Percentiles rank a stretch among this genome's conserved stretches.
Evolutionary conservation across 2,888 invertebrate species (phyloP).

Genomic region (Caenorhabditis sulstoni): DNA sequence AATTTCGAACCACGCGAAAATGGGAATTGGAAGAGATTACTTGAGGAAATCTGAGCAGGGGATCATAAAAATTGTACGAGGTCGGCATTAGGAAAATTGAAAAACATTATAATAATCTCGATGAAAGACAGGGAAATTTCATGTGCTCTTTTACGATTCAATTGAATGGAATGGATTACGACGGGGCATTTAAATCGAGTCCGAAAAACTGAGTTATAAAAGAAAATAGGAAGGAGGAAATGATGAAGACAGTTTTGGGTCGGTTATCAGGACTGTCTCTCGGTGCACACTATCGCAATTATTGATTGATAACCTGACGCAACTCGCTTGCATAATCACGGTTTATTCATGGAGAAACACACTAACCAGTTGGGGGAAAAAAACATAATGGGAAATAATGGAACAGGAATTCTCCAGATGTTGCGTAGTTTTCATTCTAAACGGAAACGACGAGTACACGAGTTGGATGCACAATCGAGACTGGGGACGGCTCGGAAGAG

Average conservation of each 20-base stretch:
- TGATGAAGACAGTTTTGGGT: conserved; percentile 1
- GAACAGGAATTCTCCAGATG: background rate
- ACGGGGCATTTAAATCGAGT: too few relatives aligned
- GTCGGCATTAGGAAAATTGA: background rate
- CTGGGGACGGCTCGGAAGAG: background rate
- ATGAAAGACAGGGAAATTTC: background rate
- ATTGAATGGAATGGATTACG: background rate
- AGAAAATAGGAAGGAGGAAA: background rate
- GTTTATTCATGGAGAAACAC: conserved; percentile 30
- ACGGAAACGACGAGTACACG: background rate
- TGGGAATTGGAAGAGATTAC: too few relatives aligned
- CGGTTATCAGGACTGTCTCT: conserved; percentile 13
- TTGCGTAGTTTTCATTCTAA: background rate
- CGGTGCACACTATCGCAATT: conserved; percentile 6
- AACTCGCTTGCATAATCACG: conserved; percentile 25
- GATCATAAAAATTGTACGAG: conserved; percentile 17
- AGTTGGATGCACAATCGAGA: background rate
- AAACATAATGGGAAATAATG: background rate
- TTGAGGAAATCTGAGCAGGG: too few relatives aligned
- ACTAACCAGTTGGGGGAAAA: conserved; percentile 26
- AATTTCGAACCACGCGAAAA: conserved; percentile 4
- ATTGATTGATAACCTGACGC: conserved; percentile 48
- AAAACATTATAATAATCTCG: background rate
- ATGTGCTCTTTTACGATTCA: background rate
- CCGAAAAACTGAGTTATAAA: background rate